Percentiles rank a stretch among this genome's conserved stretches.
Evolutionary conservation across 2,797 vertebrate species (phyloP).

Genomic region (Lepilemur septentrionalis): DNA sequence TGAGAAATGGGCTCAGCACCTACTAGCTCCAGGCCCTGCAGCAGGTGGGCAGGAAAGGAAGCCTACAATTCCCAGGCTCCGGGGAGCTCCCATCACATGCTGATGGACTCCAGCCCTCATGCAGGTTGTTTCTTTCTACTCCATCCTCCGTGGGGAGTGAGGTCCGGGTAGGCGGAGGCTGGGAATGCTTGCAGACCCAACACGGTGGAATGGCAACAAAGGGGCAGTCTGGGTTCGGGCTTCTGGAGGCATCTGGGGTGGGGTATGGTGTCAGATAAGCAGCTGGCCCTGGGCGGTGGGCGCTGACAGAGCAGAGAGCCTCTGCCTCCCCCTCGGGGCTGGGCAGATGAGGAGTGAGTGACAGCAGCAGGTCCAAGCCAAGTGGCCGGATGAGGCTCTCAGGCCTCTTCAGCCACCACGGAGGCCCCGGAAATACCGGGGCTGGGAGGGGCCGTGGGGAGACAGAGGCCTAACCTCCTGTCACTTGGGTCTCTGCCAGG

Average conservation of each 20-base stretch:
- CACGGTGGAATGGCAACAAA: neutral
- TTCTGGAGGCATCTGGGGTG: constrained; percentile 30
- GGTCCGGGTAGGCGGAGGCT: neutral
- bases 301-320: constrained; percentile 54
- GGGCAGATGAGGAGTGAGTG: constrained; percentile 65
- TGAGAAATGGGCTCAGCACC: neutral
- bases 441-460: neutral
- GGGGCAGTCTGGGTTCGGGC: neutral
- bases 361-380: constrained; percentile 73
- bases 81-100: neutral
- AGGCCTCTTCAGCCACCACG: constrained; percentile 50
- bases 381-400: constrained; percentile 61
- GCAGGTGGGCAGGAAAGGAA: neutral
- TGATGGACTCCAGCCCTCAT: neutral
- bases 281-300: constrained; percentile 66
- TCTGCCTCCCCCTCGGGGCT: constrained; percentile 32
- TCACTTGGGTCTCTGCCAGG: constrained; percentile 30
- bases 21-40: neutral
- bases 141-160: neutral
- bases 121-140: neutral
- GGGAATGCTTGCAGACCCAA: neutral
- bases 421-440: constrained; percentile 69
- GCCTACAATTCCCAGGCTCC: neutral
- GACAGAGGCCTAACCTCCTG: neutral
- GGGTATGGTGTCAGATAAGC: constrained; percentile 48